Base-by-base conservation (phyloP, 2,113 vertebrate species). In the Odocoileus hemionus region DNA sequence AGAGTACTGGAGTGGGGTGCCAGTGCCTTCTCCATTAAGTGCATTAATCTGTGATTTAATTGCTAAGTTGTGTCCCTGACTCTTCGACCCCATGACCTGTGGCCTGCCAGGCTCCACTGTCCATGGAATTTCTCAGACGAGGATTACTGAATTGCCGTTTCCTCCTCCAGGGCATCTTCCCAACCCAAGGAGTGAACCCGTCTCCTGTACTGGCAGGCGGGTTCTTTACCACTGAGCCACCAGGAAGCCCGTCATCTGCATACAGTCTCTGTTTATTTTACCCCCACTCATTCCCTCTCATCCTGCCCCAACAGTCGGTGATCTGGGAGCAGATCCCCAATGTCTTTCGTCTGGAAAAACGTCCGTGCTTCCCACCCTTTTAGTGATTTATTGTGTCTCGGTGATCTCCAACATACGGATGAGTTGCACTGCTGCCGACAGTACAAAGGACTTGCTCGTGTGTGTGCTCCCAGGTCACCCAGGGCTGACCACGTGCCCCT, bases 11-110 rank as follows among this genome's bases (percentile, higher is more conserved):
- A 67, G 61, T 67, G 61, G 61, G 33, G 7, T 67, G 33, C 61
- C 16, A n/a, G 19, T n/a, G 16, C 33, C 61, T n/a, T 19, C 61
- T 67, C 8, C 16, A 1, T n/a, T 85, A 85, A 57, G 55, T 74
- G n/a, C n/a, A 36, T 70, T 70, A 70, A 70, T 70, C n/a, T 5
- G 9, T 70, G 9, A 36, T 70, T 36, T 70, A 70, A 36, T 36
- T 70, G 64, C 64, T 36, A 70, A 36, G 64, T 23, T n/a, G 10
- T 70, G 64, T 70, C 64, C n/a, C 19, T 70, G 64, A 70, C 64
- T 36, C 19, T 70, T 36, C 0, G 1, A 70, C 4, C n/a, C 9
- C 64, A 1, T 70, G 64, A 70, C 64, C n/a, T 36, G 4, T 70
- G n/a, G n/a, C 19, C 64, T 4, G 12, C 9, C 64, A 70, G 64